These are phyloP conservation scores for human (Homo sapiens) DNA, from an alignment of 2,113 vertebrate genomes.

Conservation along the genomic window GRCh38 chr1:91976501-91977000, in stretches of 20 bases:
- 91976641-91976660: background rate
- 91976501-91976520: background rate
- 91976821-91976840: background rate
- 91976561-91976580: background rate
- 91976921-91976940: background rate
- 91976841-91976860: slow-evolving; percentile 22
- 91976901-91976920: background rate
- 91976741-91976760: background rate
- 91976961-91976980: background rate
- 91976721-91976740: background rate
- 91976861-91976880: slow-evolving; percentile 7
- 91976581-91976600: background rate
- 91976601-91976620: background rate
- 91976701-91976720: background rate
- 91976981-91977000: background rate
- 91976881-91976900: background rate
- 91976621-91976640: slow-evolving; percentile 23
- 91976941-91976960: background rate
- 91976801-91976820: slow-evolving; percentile 11
- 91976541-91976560: background rate
- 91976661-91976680: slow-evolving; percentile 2
- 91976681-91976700: background rate
- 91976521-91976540: background rate
- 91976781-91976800: background rate
- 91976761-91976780: background rate